Evolutionary conservation across 2,888 invertebrate species (phyloP).

Genomic region (Tridacna crocea): DNA sequence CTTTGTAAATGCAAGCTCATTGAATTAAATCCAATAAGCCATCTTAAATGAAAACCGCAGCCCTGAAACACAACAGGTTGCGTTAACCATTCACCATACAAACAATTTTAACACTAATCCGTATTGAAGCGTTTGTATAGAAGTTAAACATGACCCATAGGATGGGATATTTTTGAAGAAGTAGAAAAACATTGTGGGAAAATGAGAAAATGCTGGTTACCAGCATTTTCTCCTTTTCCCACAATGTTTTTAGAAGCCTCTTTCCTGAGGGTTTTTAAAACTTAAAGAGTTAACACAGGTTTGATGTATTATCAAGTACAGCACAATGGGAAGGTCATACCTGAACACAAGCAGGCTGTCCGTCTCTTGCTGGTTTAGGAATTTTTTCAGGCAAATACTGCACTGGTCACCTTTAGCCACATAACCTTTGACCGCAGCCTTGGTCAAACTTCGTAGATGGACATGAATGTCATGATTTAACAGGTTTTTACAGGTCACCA

Average conservation of each 20-base stretch:
- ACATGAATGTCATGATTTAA: conserved; percentile 89
- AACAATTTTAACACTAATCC: too few relatives aligned
- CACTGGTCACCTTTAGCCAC: conserved; percentile 80
- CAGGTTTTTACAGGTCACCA: conserved; percentile 88
- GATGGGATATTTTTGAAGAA: too few relatives aligned
- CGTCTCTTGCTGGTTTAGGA: conserved; percentile 66
- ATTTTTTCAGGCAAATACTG: conserved; percentile 79
- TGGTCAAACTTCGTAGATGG: conserved; percentile 81
- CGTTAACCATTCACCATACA: too few relatives aligned
- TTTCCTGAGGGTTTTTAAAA: neutral
- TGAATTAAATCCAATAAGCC: too few relatives aligned
- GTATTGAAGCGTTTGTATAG: too few relatives aligned
- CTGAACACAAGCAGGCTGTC: conserved; percentile 81
- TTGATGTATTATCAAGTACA: neutral
- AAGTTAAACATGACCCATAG: too few relatives aligned
- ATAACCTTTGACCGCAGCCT: conserved; percentile 82
- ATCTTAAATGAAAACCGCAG: too few relatives aligned
- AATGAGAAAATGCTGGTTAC: neutral
- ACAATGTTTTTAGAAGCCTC: neutral
- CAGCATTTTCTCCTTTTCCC: neutral
- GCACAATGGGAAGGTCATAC: conserved; percentile 49
- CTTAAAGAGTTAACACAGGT: neutral
- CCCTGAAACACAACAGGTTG: too few relatives aligned
- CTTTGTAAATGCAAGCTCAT: too few relatives aligned
- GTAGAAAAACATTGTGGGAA: neutral